phyloP scores from a whole-genome alignment of 2,113 vertebrate species.

The Phycodurus eques region DNA sequence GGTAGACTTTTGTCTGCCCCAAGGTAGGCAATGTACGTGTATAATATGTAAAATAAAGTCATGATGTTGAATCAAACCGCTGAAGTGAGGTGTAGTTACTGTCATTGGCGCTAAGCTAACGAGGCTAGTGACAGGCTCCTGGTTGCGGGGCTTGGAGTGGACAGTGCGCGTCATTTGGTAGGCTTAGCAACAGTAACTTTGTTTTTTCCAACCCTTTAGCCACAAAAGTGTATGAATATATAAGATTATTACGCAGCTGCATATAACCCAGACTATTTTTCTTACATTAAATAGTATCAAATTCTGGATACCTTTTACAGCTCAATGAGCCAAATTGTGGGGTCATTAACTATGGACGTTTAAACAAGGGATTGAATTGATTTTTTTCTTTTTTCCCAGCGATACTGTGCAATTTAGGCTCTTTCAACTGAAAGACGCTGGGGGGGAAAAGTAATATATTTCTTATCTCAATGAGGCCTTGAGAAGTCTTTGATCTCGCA shows the following conservation, averaged over 20 bases:
- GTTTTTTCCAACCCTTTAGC: not conserved
- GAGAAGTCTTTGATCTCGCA: not conserved
- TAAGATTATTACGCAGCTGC: not conserved
- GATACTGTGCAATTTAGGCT: not conserved
- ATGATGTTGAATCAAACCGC: not conserved
- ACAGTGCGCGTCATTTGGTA: not conserved
- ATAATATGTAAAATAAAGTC: not conserved
- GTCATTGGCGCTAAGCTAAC: not conserved
- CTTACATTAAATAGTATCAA: not conserved
- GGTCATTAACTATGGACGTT: not conserved
- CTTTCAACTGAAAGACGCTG: not conserved
- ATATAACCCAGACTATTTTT: slow-evolving; percentile 2
- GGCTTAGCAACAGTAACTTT: slow-evolving; percentile 1
- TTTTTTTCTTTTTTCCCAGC: not conserved
- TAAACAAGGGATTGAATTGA: not conserved
- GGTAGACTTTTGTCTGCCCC: no score
- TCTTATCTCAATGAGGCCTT: slow-evolving; percentile 8
- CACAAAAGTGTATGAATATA: not conserved
- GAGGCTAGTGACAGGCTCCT: not conserved
- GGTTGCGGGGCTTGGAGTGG: not conserved
- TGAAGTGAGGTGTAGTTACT: not conserved
- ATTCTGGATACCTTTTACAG: not conserved
- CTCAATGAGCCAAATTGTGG: not conserved
- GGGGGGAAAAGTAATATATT: not conserved
- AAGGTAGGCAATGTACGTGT: not conserved